Evolutionary conservation across 2,888 invertebrate genomes (phyloP).

Genomic region (Sialis fuliginosa): DNA sequence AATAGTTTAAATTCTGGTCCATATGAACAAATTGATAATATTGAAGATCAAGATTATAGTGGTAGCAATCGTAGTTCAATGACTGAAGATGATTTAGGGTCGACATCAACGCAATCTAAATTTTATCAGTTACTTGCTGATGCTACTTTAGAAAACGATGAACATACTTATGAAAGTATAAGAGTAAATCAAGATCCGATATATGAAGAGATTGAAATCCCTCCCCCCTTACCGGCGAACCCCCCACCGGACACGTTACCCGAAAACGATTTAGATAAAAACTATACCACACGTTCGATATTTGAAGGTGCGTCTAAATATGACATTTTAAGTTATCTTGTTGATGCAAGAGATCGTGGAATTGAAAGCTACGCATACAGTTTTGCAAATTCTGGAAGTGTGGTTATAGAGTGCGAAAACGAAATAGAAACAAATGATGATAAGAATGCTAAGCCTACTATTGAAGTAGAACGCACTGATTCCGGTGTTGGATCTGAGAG

Average conservation of each 20-base stretch:
- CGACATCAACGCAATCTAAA: conserved; percentile 43
- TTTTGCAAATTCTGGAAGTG: conserved; percentile 32
- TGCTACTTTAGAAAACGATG: conserved; percentile 42
- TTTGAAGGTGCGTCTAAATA: conserved; percentile 75
- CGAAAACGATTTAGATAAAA: conserved; percentile 52
- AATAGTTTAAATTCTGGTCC: conserved; percentile 48
- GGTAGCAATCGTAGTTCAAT: conserved; percentile 25
- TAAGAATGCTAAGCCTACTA: conserved; percentile 54
- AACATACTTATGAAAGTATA: conserved; percentile 59
- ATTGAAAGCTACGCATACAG: conserved; percentile 51
- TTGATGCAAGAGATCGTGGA: conserved; percentile 67
- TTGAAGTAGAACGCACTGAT: conserved; percentile 83
- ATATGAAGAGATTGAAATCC: conserved; percentile 63
- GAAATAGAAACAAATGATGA: conserved; percentile 41
- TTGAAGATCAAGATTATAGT: conserved; percentile 57
- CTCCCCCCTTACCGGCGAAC: conserved; percentile 60
- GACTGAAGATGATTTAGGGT: conserved; percentile 38
- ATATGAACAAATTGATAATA: conserved; percentile 57
- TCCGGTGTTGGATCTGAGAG: conserved; percentile 88
- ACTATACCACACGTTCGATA: conserved; percentile 47
- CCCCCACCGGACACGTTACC: conserved; percentile 52
- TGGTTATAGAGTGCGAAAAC: conserved; percentile 16
- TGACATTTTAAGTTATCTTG: conserved; percentile 75
- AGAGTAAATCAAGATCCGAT: conserved; percentile 50
- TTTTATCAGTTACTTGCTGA: conserved; percentile 59